Evolutionary conservation across 2,113 vertebrate genomes (phyloP), one percentile per base, ranked within the genome.

Genomic region (Herpailurus yagouaroundi): DNA sequence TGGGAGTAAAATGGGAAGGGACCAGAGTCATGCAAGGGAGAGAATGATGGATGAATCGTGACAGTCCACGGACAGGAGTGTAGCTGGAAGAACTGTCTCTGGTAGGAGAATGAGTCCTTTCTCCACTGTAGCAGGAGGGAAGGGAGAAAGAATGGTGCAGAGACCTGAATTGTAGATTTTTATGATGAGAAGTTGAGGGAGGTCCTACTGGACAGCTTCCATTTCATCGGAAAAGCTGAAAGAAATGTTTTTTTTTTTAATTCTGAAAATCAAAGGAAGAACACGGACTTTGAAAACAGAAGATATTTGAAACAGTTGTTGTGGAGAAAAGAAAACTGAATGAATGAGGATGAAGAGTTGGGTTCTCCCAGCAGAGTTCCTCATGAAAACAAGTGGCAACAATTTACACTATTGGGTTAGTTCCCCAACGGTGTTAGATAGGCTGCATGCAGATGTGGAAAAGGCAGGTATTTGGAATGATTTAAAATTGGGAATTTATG

Each of bases 191-290:
- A 63, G 9, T 45, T 25, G 31, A 92, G 21, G 57, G 27, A 81
- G 33, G 29, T 74, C 10, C 33, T 91, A 23, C 69, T 9, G 48
- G 21, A 64, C 7, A 29, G 71, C 13, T 92, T 66, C 36, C 7
- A 81, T 69, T 89, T 52, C 68, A 89, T 29, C 79, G 18, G 2
- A 83, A 96, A 48, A 69, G 5, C 64, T 68, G 31, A 88, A 85
- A 73, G 52, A 31, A 95, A 79, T 63, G 88, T 25, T n/a, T 82
- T 29, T 55, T 45, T 55, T 45, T 45, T 66, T 23, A 60, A 33
- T 13, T 6, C 12, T 73, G 81, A 94, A 36, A 94, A 97, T 74
- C 66, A 66, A 90, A 93, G 12, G 33, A 66, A 76, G 55, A 92
- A 80, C 63, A 48, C 13, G 60, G 25, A 82, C 38, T 27, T 84